Base-by-base conservation (phyloP, 2,888 invertebrate genomes). In the Leptinotarsa haldemani region DNA sequence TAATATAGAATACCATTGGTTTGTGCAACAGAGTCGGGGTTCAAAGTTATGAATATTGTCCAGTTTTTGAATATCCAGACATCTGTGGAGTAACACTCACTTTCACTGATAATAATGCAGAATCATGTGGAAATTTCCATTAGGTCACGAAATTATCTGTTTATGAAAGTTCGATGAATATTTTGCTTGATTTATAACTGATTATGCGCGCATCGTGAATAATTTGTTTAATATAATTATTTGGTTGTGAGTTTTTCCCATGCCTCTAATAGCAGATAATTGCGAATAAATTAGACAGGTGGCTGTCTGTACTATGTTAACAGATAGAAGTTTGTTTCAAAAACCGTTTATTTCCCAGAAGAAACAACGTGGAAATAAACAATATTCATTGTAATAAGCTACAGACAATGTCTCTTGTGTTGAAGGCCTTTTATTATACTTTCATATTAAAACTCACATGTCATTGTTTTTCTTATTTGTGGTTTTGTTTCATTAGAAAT, bases 131-230 rank as follows among this genome's bases (percentile, higher is more conserved):
- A 30, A 61, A 61, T 61, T 25, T 16, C n/a, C 25, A 61, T 30
- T 16, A 61, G 25, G 16, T 30, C 25, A 25, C 4, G 18, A 18
- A 18, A 18, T 53, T 18, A 53, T 53, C 18, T 53, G 53, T 58
- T 25, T 0, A n/a, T 58, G 58, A 58, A 58, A 58, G 58, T 58
- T 58, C 15, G 25, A 16, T 58, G 58, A 13, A 16, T 58, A 25
- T 58, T 58, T 13, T 53, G 30, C 50, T 50, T 50, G 50, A 50
- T 50, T 50, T 50, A 50, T 50, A 50, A 50, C n/a, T 30, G 15
- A 30, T 25, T 16, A 61, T 61, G 61, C 61, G 61, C 61, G 30
- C n/a, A 15, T 61, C 61, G 61, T 61, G 61, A 30, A 30, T 61
- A 61, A 61, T 30, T 22, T 5, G 4, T 20, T 56, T 5, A 5